These are phyloP conservation scores for Formica aserva DNA, from an alignment of 2,888 invertebrate species.

Conservation along the genomic window DNA sequence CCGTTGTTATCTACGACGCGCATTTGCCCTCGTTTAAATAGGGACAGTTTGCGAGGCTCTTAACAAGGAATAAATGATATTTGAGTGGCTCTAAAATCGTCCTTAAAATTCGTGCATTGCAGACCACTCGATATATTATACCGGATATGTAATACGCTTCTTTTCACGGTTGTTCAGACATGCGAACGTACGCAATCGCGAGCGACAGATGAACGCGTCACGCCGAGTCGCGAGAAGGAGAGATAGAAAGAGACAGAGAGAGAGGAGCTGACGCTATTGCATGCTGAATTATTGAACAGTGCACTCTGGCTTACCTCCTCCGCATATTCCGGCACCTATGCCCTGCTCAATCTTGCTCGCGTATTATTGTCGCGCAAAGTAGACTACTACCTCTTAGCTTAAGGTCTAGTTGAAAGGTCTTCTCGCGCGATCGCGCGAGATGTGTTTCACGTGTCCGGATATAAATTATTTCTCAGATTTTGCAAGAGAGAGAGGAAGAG, in stretches of 20 bases:
- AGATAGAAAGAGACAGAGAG: slow-evolving; percentile 20
- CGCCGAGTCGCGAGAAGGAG: background rate
- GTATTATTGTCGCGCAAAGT: slow-evolving; percentile 74
- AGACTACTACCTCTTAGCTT: slow-evolving; percentile 46
- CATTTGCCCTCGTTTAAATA: background rate
- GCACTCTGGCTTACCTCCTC: slow-evolving; percentile 74
- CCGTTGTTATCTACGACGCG: background rate
- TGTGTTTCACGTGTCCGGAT: slow-evolving; percentile 56
- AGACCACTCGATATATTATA: background rate
- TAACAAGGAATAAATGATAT: background rate
- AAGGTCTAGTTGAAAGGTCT: slow-evolving; percentile 29
- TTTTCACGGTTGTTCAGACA: slow-evolving; percentile 15
- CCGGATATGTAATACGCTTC: slow-evolving; percentile 10
- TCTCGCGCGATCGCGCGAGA: slow-evolving; percentile 58
- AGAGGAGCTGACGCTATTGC: slow-evolving; percentile 64
- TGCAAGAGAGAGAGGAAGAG: slow-evolving; percentile 24
- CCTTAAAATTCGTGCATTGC: background rate
- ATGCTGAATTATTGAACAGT: slow-evolving; percentile 81
- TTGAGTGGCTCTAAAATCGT: background rate
- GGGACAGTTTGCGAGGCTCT: background rate
- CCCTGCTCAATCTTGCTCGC: slow-evolving; percentile 67
- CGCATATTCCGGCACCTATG: slow-evolving; percentile 73
- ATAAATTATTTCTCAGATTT: slow-evolving; percentile 73
- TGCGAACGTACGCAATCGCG: slow-evolving; percentile 54
- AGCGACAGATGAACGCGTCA: slow-evolving; percentile 61